Base-by-base conservation (phyloP, 37 sponge, comb jelly and placozoan species). In the Dysidea cf. avara region DNA sequence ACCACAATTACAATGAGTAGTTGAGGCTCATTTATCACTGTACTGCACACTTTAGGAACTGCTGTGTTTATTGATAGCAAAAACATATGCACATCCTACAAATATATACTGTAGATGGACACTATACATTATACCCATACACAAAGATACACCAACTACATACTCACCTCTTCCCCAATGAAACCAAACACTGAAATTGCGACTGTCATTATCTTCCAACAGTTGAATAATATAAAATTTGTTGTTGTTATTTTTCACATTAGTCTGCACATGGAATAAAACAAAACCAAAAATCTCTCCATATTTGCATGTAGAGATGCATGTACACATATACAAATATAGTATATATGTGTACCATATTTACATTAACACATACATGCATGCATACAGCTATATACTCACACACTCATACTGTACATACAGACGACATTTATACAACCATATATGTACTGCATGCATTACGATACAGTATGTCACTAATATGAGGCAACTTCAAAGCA, bases 121-220 rank as follows among this genome's bases (percentile, higher is more conserved):
- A 56, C 58, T 5, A 25, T 28, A 25, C 22, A 25, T 28, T 29
- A 56, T 54, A 47, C 71, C 24, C 71, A 48, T 32, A 13, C 71
- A 9, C 28, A 54, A 2, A 21, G 11, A 16, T 32, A 54, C 54
- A 54, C 30, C 2, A n/a, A 6, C n/a, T n/a, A n/a, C n/a, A n/a
- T n/a, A n/a, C 68, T 77, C 29, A 87, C 93, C 93, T 77, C 96
- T 62, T 6, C 96, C 96, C 96, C 96, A 95, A 32, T 92, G 46
- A 53, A 87, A 88, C 89, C 93, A 95, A 50, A 80, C 78, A 55
- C 80, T 74, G 65, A 81, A 95, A 7, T 34, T 16, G 54, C 69
- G 63, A 3, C 30, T 61, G 13, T 31, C 33, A 56, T 82, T 69
- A 32, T 87, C 89, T 69, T 90, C 73, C 61, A 95, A 69, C 20